A percentile compares a stretch with the other conserved stretches of the same genome.
These are phyloP conservation scores for Crossaster papposus DNA, from an alignment of 53 echinoderm and acorn worm genomes.

Conservation along the genomic window DNA sequence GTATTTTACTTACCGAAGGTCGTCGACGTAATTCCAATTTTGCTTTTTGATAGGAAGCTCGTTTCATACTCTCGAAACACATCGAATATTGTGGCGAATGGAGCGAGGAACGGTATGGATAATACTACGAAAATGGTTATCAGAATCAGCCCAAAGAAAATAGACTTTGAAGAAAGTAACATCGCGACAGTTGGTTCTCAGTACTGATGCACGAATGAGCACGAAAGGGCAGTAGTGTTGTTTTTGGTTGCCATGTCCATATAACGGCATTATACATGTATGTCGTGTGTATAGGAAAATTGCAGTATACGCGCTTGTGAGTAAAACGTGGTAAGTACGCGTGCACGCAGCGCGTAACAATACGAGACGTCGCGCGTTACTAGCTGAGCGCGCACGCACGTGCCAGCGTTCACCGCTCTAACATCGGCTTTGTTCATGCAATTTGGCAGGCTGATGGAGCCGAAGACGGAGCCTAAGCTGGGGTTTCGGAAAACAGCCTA, in stretches of 20 bases:
- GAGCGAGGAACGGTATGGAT: neutral
- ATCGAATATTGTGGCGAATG: neutral
- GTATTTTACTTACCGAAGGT: neutral
- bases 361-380: no score
- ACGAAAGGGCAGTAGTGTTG: neutral
- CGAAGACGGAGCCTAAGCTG: no score
- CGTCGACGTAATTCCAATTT: neutral
- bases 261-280: neutral
- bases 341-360: no score
- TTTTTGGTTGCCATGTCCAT: neutral
- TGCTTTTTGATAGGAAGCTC: neutral
- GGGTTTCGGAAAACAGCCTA: no score
- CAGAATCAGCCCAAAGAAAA: constrained; percentile 13
- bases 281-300: neutral
- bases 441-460: no score
- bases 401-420: no score
- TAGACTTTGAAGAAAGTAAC: neutral
- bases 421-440: no score
- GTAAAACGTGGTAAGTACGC: no score
- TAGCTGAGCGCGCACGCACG: no score
- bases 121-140: constrained; percentile 17
- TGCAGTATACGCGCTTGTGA: no score
- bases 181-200: constrained; percentile 1
- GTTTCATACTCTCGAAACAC: no score
- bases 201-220: neutral